Conservation (phyloP, 1,140 invertebrate species). For the Drosophila tropicalis region DNA sequence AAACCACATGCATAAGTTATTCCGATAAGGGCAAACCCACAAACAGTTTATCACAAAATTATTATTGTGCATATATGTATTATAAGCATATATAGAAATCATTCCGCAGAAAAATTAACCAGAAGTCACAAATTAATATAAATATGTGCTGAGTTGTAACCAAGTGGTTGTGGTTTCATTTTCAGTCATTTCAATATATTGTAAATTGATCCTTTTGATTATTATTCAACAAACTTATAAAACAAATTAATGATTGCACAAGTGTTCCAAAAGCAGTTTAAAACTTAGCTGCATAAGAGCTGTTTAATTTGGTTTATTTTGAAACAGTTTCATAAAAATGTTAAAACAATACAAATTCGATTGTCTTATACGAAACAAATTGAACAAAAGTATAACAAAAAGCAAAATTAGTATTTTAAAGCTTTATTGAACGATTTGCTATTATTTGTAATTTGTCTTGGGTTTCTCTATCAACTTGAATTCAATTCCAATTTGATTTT, state of each 20-base stretch:
- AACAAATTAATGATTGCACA: not conserved
- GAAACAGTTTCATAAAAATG: no score
- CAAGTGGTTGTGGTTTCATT: not conserved
- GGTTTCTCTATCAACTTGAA: not conserved
- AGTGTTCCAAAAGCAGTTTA: no score
- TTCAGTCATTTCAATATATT: not conserved
- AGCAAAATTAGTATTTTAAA: not conserved
- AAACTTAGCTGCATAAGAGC: no score
- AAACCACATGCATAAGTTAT: not conserved
- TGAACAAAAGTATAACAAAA: no score
- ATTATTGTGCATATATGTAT: not conserved
- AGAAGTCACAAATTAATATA: no score
- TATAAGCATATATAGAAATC: not conserved
- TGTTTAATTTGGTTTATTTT: no score
- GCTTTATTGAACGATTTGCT: not conserved
- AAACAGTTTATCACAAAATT: not conserved
- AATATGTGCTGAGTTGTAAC: no score
- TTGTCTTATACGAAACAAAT: no score
- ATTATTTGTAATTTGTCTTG: constrained; percentile 6
- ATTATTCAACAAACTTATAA: not conserved
- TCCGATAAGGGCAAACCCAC: not conserved
- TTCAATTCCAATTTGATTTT: constrained; percentile 16
- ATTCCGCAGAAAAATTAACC: not conserved
- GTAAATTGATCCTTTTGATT: no score
- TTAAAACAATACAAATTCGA: no score